Percentiles rank a stretch among this genome's conserved stretches.
phyloP scores from a whole-genome alignment of 2,797 vertebrate species.

The Glossophaga mutica region DNA sequence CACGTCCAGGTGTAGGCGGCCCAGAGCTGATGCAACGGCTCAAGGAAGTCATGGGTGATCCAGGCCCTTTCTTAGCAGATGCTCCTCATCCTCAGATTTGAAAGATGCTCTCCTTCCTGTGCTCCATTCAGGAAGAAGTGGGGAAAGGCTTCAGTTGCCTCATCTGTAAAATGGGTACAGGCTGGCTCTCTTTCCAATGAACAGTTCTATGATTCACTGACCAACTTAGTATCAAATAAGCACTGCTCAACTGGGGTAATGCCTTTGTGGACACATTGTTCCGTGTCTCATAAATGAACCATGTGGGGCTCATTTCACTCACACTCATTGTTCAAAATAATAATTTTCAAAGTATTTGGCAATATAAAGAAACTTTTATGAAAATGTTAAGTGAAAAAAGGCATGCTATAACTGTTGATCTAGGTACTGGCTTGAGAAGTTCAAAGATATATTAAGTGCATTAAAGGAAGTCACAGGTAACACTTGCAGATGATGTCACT shows the following conservation, averaged over 20 bases:
- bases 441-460: background rate
- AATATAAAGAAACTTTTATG: background rate
- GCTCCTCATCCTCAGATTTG: background rate
- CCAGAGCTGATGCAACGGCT: background rate
- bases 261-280: background rate
- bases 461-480: background rate
- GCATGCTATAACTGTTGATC: background rate
- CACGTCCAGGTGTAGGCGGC: background rate
- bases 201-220: background rate
- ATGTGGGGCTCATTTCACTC: background rate
- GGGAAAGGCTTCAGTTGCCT: background rate
- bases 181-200: background rate
- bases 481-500: background rate
- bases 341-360: background rate
- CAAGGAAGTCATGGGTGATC: background rate
- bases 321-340: background rate
- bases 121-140: background rate
- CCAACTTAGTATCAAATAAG: background rate
- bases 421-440: background rate
- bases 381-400: constrained; percentile 20
- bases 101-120: background rate
- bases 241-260: background rate
- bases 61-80: background rate
- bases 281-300: background rate
- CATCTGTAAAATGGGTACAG: background rate